Base-by-base conservation (phyloP, 2,797 vertebrate species). In the Lepilemur septentrionalis region DNA sequence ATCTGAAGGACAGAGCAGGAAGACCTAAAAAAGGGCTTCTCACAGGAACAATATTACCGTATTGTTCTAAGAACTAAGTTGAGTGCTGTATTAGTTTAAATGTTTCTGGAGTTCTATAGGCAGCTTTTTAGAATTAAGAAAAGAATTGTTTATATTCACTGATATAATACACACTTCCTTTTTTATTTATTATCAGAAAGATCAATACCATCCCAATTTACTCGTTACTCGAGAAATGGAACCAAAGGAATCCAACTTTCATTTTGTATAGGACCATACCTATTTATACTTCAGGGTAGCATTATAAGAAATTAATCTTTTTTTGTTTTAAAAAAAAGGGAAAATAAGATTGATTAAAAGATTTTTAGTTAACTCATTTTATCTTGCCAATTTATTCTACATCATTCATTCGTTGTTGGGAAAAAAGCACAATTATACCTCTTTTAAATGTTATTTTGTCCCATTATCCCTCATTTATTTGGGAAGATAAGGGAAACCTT, bases 401-500 rank as follows among this genome's bases (percentile, higher is more conserved):
- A 67, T 87, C 72, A 73, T 85, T 94, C 65, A 80, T 38, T 30
- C 48, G 7, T 85, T 57, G 3, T 73, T 76, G 61, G 91, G 35
- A 8, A 0, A 25, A 84, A 97, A 98, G 97, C 97, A 97, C 97
- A 97, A 94, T 80, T 97, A 69, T 81, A 94, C 93, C 91, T 97
- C 95, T 89, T 91, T 89, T 67, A 80, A 72, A 76, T 61, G 18
- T 93, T 92, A 35, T 17, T 89, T 94, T 95, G 50, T 69, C 59
- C 75, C 78, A 3, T 91, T 91, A 46, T 38, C 15, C 73, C 69
- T 89, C 70, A 28, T 86, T 92, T 83, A 67, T 78, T 89, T 93
- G 89, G 55, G 38, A 96, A 96, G 65, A 55, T 85, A 69, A 61
- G 63, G 41, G 8, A 82, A 76, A 50, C 46, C 93, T 50, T 81